These are phyloP conservation scores for Epiblema foenella DNA, from an alignment of 2,888 invertebrate species.

Conservation along the genomic window DNA sequence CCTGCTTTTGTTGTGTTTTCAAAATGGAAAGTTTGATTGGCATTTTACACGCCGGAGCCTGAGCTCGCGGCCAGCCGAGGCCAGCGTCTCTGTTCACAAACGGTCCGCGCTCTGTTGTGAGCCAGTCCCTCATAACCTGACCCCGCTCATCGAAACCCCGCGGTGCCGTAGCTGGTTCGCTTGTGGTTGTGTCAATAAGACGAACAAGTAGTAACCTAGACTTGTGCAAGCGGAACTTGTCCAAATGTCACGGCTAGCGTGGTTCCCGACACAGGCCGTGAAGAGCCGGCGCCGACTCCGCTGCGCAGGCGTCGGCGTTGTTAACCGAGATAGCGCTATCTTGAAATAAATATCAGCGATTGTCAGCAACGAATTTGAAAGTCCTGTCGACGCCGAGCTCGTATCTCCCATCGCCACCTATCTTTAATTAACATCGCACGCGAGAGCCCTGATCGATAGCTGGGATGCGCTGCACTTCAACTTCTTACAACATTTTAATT, in stretches of 20 bases:
- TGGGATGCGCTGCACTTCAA: slow-evolving; percentile 43
- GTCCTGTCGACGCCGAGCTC: slow-evolving; percentile 55
- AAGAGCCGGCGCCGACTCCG: slow-evolving; percentile 34
- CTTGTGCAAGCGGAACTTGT: slow-evolving; percentile 20
- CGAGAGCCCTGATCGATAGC: slow-evolving; percentile 58
- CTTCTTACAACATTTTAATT: slow-evolving; percentile 46
- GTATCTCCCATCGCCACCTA: slow-evolving; percentile 52
- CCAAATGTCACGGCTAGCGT: slow-evolving; percentile 32
- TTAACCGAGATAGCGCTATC: slow-evolving; percentile 53
- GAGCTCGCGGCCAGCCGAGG: too few species aligned
- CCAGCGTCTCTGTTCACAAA: not conserved
- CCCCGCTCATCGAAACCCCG: not conserved
- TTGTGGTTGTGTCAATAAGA: not conserved
- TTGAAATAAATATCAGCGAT: slow-evolving; percentile 60
- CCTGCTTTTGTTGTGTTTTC: slow-evolving; percentile 39
- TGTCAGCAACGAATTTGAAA: slow-evolving; percentile 68
- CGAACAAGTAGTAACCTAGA: not conserved
- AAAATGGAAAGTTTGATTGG: slow-evolving; percentile 41
- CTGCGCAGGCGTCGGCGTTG: slow-evolving; percentile 46
- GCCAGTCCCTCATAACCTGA: not conserved
- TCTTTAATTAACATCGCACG: slow-evolving; percentile 73
- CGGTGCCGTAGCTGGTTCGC: not conserved
- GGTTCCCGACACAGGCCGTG: slow-evolving; percentile 25
- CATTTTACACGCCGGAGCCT: slow-evolving; percentile 23
- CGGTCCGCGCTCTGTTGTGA: not conserved